phyloP scores from a whole-genome alignment of 2,888 invertebrate species.

The Ganaspis brasiliensis region DNA sequence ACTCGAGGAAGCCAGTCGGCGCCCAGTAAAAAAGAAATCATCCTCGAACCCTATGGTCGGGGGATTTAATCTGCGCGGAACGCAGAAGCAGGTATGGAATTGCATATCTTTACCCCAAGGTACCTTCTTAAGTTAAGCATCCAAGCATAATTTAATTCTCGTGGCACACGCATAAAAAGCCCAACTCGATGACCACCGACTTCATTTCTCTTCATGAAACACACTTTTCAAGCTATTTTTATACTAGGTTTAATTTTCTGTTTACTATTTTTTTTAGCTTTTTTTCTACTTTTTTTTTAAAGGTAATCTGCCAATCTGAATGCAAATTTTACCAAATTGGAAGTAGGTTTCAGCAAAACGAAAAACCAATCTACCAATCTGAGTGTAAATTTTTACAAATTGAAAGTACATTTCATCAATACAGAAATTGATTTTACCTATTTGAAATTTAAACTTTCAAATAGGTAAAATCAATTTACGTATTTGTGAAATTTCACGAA shows the following conservation, averaged over 20 bases:
- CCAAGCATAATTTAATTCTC: conserved; percentile 39
- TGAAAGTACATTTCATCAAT: too few relatives aligned
- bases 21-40: conserved; percentile 59
- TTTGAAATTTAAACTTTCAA: too few relatives aligned
- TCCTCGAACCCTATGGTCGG: conserved; percentile 52
- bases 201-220: not conserved
- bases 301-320: too few relatives aligned
- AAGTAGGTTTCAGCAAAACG: too few relatives aligned
- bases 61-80: conserved; percentile 64
- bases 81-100: conserved; percentile 43
- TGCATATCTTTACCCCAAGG: conserved; percentile 32
- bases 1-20: conserved; percentile 58
- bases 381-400: too few relatives aligned
- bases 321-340: too few relatives aligned
- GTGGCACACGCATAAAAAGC: conserved; percentile 37
- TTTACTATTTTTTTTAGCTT: not conserved
- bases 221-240: not conserved
- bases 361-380: too few relatives aligned
- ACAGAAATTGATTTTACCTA: too few relatives aligned
- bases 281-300: too few relatives aligned
- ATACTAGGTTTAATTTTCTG: not conserved
- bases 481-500: too few relatives aligned
- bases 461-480: too few relatives aligned
- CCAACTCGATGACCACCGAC: conserved; percentile 19
- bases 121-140: conserved; percentile 18